phyloP scores from a whole-genome alignment of 1,140 invertebrate species.

The Helicoverpa zea region DNA sequence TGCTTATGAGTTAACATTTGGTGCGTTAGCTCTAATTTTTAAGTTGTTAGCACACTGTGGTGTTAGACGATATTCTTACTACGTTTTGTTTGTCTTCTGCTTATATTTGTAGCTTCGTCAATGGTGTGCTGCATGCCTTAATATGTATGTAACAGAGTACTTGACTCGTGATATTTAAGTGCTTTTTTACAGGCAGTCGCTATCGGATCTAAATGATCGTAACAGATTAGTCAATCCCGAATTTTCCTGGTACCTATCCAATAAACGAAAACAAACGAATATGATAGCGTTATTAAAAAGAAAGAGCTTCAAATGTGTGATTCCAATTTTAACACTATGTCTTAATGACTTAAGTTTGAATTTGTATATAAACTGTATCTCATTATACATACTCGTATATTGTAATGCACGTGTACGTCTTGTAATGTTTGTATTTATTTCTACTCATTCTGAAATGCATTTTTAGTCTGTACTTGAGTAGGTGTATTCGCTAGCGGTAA shows the following conservation, averaged over 20 bases:
- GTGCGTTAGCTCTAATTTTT: not conserved
- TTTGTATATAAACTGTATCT: conserved; percentile 8
- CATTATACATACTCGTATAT: not conserved
- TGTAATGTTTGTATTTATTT: conserved; percentile 29
- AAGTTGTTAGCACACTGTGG: no score
- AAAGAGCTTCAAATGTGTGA: conserved; percentile 2
- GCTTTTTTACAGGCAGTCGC: conserved; percentile 41
- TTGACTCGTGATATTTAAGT: conserved; percentile 53
- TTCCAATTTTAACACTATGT: conserved; percentile 29
- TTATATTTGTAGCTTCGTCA: no score
- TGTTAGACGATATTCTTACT: no score
- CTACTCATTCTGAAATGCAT: conserved; percentile 41
- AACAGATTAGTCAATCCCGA: not conserved
- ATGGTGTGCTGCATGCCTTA: no score
- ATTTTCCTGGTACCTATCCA: not conserved
- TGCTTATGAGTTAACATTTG: conserved; percentile 1
- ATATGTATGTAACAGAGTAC: conserved; percentile 40
- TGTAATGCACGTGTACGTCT: conserved; percentile 5
- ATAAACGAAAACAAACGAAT: not conserved
- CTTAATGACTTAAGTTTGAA: conserved; percentile 1
- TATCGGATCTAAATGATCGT: conserved; percentile 1
- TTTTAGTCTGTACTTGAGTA: conserved; percentile 41
- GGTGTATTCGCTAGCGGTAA: conserved; percentile 32
- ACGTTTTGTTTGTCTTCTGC: no score
- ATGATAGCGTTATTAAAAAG: not conserved